These are phyloP conservation scores for Papilio protenor DNA, from an alignment of 2,888 invertebrate genomes.

Conservation along the genomic window DNA sequence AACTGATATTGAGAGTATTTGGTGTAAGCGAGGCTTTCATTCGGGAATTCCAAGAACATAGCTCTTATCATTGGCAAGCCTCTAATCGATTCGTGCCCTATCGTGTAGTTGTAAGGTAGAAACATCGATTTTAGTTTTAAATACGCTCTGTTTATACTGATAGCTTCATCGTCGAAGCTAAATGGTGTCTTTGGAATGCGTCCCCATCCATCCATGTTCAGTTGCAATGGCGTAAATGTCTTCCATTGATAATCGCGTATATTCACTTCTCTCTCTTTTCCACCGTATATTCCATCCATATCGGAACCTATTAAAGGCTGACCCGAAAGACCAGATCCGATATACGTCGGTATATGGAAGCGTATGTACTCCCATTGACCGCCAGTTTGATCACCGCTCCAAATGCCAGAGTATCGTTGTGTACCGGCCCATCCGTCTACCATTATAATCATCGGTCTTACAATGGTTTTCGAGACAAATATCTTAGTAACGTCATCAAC, in stretches of 20 bases:
- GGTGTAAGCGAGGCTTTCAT: constrained; percentile 63
- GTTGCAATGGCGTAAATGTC: constrained; percentile 74
- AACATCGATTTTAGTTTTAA: constrained; percentile 76
- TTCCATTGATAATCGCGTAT: constrained; percentile 80
- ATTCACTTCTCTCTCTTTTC: constrained; percentile 66
- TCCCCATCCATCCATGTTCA: constrained; percentile 82
- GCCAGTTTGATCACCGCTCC: constrained; percentile 78
- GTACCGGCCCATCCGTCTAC: constrained; percentile 81
- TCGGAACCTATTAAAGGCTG: constrained; percentile 75
- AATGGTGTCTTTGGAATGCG: constrained; percentile 72
- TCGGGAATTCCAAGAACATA: constrained; percentile 75
- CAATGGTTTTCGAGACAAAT: constrained; percentile 59
- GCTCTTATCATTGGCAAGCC: constrained; percentile 76
- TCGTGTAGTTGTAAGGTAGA: constrained; percentile 76
- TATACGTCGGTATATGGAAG: constrained; percentile 78
- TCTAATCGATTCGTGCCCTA: constrained; percentile 65
- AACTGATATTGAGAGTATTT: constrained; percentile 76
- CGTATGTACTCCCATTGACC: constrained; percentile 79
- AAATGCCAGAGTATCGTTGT: constrained; percentile 74
- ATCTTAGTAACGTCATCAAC: constrained; percentile 69
- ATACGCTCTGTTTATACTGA: constrained; percentile 71
- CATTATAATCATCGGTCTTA: constrained; percentile 72
- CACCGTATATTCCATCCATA: constrained; percentile 77
- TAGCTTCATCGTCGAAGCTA: constrained; percentile 67
- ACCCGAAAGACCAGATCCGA: constrained; percentile 76